Evolutionary conservation across 2,797 vertebrate species (phyloP), one percentile per base, ranked within the genome.

Genomic region (Potorous gilbertii): DNA sequence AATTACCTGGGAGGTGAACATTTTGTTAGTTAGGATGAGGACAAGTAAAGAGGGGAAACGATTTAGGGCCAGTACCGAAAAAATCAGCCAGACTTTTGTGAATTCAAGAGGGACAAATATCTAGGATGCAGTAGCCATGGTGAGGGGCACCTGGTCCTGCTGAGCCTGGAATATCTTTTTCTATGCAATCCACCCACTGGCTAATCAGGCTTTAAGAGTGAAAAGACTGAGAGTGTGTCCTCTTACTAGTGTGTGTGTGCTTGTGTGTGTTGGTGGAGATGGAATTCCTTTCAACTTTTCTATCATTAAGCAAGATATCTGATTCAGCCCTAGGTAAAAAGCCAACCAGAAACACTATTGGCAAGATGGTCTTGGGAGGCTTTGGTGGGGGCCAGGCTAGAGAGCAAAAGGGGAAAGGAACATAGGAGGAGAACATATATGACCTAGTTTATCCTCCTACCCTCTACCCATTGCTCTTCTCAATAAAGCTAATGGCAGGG

Each of bases 1-100:
- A 99, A 98, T 99, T 99, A 93, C 99, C 99, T 99, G 95, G 93
- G 94, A 92, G 96, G 94, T 34, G 57, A 92, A 94, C 4, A 10
- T 46, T 81, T 74, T 5, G 34, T 57, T 57, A 91, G 96, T 98
- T 97, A 96, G 90, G 94, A 91, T 3, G 95, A 56, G 95, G 90
- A 18, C 92, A 66, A 56, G 59, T 52, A 74, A 87, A 90, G 52
- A 18, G 14, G 29, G 24, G 27, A 28, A 57, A 87, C 24, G 62
- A 50, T 1, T 1, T 1, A 18, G 34, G 74, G 74, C 0, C n/a
- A 0, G 90, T 74, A 54, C 0, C 11, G 89, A 90, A 74, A 0
- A 74, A 9, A 92, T 27, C 24, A 40, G 74, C 31, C 74, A 81
- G 74, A 93, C 62, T 94, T 89, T 24, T 54, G 1, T n/a, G 46